Conservation (phyloP, 2,797 vertebrate genomes). For the Hippopotamyrus pictus region DNA sequence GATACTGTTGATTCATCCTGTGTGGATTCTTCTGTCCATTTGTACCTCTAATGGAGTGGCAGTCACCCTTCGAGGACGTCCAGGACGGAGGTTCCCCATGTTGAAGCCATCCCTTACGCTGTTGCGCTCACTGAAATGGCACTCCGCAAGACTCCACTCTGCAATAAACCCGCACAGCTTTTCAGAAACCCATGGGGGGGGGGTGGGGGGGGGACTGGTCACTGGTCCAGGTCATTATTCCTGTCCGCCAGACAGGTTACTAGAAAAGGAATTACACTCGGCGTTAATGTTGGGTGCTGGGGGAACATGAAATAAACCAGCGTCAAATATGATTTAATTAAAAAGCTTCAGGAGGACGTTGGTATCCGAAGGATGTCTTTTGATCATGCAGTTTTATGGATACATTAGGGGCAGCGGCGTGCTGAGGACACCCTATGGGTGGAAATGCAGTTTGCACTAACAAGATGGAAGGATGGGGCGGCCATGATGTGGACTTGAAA, state of each 20-base stretch:
- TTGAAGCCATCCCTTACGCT: background rate
- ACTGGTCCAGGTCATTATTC: slow-evolving; percentile 46
- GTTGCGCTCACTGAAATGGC: background rate
- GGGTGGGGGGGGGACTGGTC: slow-evolving; percentile 47
- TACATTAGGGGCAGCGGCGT: slow-evolving; percentile 49
- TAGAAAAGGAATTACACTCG: slow-evolving; percentile 51
- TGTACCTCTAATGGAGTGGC: background rate
- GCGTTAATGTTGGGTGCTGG: background rate
- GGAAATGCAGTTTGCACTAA: slow-evolving; percentile 55
- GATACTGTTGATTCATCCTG: background rate
- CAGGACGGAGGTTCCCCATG: background rate
- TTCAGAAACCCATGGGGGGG: slow-evolving; percentile 59
- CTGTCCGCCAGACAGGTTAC: slow-evolving; percentile 55
- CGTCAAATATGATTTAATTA: slow-evolving; percentile 64
- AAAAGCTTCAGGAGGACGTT: slow-evolving; percentile 60
- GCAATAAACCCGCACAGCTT: slow-evolving; percentile 42
- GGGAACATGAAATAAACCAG: slow-evolving; percentile 57
- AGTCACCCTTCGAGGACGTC: background rate
- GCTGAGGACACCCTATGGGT: slow-evolving; percentile 36
- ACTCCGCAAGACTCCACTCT: background rate
- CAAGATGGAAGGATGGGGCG: slow-evolving; percentile 42
- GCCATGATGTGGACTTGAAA: background rate
- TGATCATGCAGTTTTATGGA: slow-evolving; percentile 54
- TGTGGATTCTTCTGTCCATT: background rate
- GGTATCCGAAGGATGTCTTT: slow-evolving; percentile 62